Evolutionary conservation across 2,888 invertebrate species (phyloP).

Genomic region (Morpho deidamia): DNA sequence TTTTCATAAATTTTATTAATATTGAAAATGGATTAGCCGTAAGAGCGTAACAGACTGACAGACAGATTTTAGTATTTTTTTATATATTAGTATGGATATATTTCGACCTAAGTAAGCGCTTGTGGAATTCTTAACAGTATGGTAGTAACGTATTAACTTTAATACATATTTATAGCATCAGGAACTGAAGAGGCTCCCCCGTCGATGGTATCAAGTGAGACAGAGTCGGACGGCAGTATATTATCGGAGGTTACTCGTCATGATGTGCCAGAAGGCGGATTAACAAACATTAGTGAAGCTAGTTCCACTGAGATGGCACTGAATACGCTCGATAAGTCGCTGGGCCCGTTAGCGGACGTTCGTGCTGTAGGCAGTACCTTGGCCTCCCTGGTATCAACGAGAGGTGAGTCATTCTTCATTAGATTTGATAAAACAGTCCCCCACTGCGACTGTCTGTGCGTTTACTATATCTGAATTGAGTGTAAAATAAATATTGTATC

Average conservation of each 20-base stretch:
- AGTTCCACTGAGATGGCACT: conserved; percentile 30
- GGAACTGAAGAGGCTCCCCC: conserved; percentile 68
- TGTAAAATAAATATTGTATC: too few species aligned
- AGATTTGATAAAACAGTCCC: background rate
- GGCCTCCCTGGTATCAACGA: conserved; percentile 51
- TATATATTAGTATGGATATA: too few species aligned
- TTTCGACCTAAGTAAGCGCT: too few species aligned
- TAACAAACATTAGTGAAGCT: conserved; percentile 31
- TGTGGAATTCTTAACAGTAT: background rate
- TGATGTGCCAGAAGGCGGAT: conserved; percentile 34
- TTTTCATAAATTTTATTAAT: too few species aligned
- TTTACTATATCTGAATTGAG: too few species aligned
- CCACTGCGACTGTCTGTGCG: background rate
- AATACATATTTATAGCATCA: conserved; percentile 27
- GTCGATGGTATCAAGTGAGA: conserved; percentile 70
- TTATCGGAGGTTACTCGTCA: conserved; percentile 49
- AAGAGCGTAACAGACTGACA: too few species aligned
- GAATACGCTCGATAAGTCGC: conserved; percentile 37
- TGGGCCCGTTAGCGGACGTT: conserved; percentile 43
- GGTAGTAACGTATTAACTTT: background rate
- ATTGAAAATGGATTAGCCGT: too few species aligned
- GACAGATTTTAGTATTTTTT: too few species aligned
- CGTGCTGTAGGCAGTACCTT: conserved; percentile 40
- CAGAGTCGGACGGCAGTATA: conserved; percentile 64
- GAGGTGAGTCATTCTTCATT: conserved; percentile 40